phyloP scores from a whole-genome alignment of 2,113 vertebrate species.

The Myrmophylax atrothorax region DNA sequence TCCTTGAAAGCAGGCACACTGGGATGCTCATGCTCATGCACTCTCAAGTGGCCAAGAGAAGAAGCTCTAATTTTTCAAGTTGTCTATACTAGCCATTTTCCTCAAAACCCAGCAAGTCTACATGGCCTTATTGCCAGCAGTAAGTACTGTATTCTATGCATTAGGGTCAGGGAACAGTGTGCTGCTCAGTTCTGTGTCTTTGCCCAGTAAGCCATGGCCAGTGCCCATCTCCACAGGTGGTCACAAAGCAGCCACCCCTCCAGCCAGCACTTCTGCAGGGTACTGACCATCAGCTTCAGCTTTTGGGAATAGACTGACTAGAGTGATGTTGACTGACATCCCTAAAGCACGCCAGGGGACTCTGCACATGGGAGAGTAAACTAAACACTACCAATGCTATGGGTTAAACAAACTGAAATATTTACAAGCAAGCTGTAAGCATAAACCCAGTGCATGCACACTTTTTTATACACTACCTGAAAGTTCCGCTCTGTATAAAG shows the following conservation, averaged over 20 bases:
- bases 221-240: neutral
- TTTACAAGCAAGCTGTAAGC: neutral
- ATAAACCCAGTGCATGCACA: neutral
- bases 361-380: neutral
- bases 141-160: neutral
- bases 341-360: neutral
- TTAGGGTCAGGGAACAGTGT: neutral
- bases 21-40: neutral
- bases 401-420: neutral
- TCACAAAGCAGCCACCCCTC: neutral
- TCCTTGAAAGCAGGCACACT: neutral
- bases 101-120: neutral
- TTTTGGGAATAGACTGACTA: neutral
- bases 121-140: neutral
- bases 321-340: neutral
- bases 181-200: neutral
- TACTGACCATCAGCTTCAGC: neutral
- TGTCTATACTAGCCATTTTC: neutral
- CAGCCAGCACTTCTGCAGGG: neutral
- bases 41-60: neutral
- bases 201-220: fast-evolving
- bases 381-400: neutral
- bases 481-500: neutral
- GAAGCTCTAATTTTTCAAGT: neutral
- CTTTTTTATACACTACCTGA: neutral